Conservation (phyloP, 2,113 vertebrate species). For the Anhinga anhinga region DNA sequence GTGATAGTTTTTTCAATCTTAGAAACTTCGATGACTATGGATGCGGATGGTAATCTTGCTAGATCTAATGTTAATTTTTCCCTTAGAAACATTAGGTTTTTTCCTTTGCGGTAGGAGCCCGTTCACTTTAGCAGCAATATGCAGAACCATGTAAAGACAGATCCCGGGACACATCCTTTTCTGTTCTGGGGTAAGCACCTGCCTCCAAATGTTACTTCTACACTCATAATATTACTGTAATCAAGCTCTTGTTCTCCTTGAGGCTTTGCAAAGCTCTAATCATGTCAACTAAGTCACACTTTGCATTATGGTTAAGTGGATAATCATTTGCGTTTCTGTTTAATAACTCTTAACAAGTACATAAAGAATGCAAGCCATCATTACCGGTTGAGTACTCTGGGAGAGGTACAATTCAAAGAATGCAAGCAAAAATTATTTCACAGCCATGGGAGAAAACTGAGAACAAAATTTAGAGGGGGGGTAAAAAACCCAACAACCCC, state of each 20-base stretch:
- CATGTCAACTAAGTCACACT: neutral
- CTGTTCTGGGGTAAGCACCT: neutral
- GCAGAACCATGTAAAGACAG: neutral
- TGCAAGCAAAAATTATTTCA: neutral
- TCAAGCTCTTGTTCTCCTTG: neutral
- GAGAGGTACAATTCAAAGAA: neutral
- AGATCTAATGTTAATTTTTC: neutral
- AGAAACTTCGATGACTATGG: neutral
- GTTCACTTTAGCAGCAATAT: neutral
- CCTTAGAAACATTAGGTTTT: neutral
- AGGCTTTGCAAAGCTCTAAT: conserved; percentile 35
- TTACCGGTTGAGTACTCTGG: neutral
- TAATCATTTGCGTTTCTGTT: neutral
- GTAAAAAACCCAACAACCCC: fast-evolving
- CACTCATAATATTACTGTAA: neutral
- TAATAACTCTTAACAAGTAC: neutral
- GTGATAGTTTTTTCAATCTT: neutral
- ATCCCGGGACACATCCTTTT: neutral
- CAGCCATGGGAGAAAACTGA: neutral
- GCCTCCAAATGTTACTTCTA: neutral
- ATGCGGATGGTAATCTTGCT: neutral
- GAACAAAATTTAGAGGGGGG: neutral
- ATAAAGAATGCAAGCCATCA: neutral
- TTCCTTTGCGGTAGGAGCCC: neutral
- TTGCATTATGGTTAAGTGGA: conserved; percentile 15